Base-by-base conservation (phyloP, 1,140 invertebrate genomes). In the Adoxophyes honmai region DNA sequence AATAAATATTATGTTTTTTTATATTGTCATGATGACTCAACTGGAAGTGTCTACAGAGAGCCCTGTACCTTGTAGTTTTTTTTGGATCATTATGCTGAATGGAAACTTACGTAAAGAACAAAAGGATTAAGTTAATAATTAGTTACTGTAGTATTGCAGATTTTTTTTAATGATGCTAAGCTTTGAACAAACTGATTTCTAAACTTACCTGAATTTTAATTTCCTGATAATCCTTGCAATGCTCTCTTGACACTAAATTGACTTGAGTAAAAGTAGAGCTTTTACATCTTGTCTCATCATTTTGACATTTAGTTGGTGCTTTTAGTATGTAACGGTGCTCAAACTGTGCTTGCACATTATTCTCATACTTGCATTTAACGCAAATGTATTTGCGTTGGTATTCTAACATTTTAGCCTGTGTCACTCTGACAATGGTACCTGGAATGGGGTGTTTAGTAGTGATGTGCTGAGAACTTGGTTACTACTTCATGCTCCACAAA, bases 201-300 rank as follows among this genome's bases (percentile, higher is more conserved):
- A 28, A 28, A 4, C 63, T 57, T 88, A 93, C 94, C 87, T 96
- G 94, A 73, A 96, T 91, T 90, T 96, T 97, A 13, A 98, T 93
- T 91, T 98, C 96, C 89, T 98, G 96, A 88, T 96, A 97, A 90
- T 98, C 96, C 65, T 93, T 93, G 75, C 93, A 96, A 73, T 94
- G 92, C 55, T 92, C 88, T 65, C 92, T 90, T 48, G 92, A 89
- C 36, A 93, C 78, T 15, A 89, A 75, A 57, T 91, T 90, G 21
- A 90, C 75, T 58, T 76, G 84, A 68, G 81, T 90, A 72, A 91
- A 90, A 54, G 83, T 91, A 10, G 83, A 87, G 71, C 90, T 84
- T 68, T 81, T 90, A 81, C 93, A 94, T 33, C 81, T 75, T 4
- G 37, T 85, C 35, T 91, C 90, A 42, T 90, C 86, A 81, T 93